Evolutionary conservation across 1,140 invertebrate genomes (phyloP), one percentile per base, ranked within the genome.

Genomic region (Hypsibius dujardini): DNA sequence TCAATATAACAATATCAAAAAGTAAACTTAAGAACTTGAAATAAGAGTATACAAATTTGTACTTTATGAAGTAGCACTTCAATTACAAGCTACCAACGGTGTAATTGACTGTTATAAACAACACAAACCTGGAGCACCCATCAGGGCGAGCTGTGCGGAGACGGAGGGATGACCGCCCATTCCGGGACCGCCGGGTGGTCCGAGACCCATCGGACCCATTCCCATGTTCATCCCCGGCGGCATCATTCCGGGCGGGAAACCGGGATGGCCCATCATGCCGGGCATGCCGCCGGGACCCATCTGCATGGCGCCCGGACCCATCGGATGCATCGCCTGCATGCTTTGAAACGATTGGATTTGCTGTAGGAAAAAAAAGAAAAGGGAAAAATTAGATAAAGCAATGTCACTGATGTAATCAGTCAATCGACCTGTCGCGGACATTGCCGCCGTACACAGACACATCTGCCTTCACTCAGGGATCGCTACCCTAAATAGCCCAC

Each of bases 401-500:
- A 28, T 28, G 28, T 28, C 28, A 28, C 28, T 28, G 28, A 28
- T 28, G 28, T 28, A 28, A 28, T 28, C 28, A 28, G 28, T 28
- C 28, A 28, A 28, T 28, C 28, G 28, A 28, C 46, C 46, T 74
- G 74, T 59, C 59, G 62, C 12, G 40, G 42, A 70, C 62, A 73
- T 59, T 12, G 7, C 12, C n/a, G 72, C 46, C 59, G 72, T 47
- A 28, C 50, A 15, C 46, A 72, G 46, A 56, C 59, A 73, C 72
- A 73, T n/a, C 7, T 73, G 71, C 47, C 72, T 47, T 70, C 46
- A 72, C 47, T 67, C 47, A 1, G 73, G 45, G 46, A 15, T 71
- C 70, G 56, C 46, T 71, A 40, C 3, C 46, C 3, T 46, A 46
- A 56, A 56, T 56, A n/a, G 28, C 28, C 28, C 28, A 28, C 28